Base-by-base conservation (phyloP, 2,113 vertebrate genomes). In the Hypomesus transpacificus region DNA sequence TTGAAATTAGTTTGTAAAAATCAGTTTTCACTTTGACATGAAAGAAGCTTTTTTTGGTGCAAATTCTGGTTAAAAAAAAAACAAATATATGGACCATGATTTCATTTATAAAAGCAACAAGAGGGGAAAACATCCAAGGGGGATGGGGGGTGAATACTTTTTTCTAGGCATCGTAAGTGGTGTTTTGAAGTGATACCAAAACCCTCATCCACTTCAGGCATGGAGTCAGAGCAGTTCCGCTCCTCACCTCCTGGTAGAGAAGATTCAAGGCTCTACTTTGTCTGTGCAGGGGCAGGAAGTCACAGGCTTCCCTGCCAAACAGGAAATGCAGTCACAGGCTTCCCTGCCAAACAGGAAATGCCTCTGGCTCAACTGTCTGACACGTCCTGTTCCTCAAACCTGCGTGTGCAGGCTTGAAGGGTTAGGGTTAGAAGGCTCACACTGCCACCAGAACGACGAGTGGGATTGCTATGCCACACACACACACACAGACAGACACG, bases 331-430 rank as follows among this genome's bases (percentile, higher is more conserved):
- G 60, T 69, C 14, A 60, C 28, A 66, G 60, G 28, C 68, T 56
- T 71, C 61, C 64, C 18, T 60, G 51, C 62, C 59, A 85, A 72
- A 72, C 77, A 58, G 73, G 68, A 74, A 69, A 21, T 26, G 66
- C 74, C 64, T 70, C 31, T 58, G 74, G 61, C 71, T 66, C 61
- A 34, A n/a, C 17, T n/a, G 26, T 13, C 9, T 18, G 62, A 22
- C 65, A 66, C 26, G 74, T 62, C 68, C 46, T 46, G 8, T 68
- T 53, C 0, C 2, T 63, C 16, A 26, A n/a, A 63, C 31, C 61
- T 9, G 14, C 61, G 9, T 31, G 61, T 31, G 28, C 4, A 63
- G 61, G 61, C 61, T 34, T 34, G 61, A 18, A n/a, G n/a, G n/a
- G n/a, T n/a, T n/a, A n/a, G n/a, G n/a, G n/a, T n/a, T n/a, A n/a